A percentile compares a stretch with the other conserved stretches of the same genome.
Evolutionary conservation across 2,888 invertebrate genomes (phyloP).

Genomic region (Amphipyra berbera): DNA sequence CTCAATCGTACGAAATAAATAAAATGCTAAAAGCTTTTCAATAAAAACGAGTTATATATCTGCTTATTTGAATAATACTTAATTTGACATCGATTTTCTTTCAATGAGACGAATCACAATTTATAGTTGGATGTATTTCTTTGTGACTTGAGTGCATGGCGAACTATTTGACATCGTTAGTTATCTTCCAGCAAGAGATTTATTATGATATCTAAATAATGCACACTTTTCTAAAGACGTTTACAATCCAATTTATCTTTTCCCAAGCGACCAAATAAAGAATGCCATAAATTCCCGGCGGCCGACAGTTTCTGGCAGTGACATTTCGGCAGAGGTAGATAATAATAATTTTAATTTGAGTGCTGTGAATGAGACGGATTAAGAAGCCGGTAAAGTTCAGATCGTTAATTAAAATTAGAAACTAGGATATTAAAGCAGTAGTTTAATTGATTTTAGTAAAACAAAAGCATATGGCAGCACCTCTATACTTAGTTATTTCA

Average conservation of each 20-base stretch:
- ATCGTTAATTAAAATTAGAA: conserved; percentile 8
- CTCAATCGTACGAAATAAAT: conserved; percentile 9
- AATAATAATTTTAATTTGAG: conserved; percentile 27
- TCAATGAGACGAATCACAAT: conserved; percentile 25
- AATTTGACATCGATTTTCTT: conserved; percentile 26
- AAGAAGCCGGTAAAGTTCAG: conserved; percentile 18
- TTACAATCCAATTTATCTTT: conserved; percentile 55
- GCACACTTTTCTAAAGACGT: conserved; percentile 44
- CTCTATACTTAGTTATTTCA: too few species aligned
- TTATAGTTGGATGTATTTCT: conserved; percentile 39
- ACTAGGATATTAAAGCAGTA: not conserved
- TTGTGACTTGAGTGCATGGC: conserved; percentile 29
- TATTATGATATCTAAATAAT: conserved; percentile 48
- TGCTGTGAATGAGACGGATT: conserved; percentile 18
- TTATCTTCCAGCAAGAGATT: conserved; percentile 36
- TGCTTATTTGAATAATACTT: conserved; percentile 32
- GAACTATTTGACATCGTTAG: conserved; percentile 32
- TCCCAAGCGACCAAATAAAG: conserved; percentile 34
- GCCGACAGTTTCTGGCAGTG: conserved; percentile 21
- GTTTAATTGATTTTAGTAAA: not conserved
- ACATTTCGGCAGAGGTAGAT: conserved; percentile 27
- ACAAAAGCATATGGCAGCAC: not conserved
- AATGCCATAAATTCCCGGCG: conserved; percentile 39
- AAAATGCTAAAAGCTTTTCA: conserved; percentile 36
- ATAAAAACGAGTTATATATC: conserved; percentile 30